Conservation (phyloP, 2,888 invertebrate species). For the Amiota communis region DNA sequence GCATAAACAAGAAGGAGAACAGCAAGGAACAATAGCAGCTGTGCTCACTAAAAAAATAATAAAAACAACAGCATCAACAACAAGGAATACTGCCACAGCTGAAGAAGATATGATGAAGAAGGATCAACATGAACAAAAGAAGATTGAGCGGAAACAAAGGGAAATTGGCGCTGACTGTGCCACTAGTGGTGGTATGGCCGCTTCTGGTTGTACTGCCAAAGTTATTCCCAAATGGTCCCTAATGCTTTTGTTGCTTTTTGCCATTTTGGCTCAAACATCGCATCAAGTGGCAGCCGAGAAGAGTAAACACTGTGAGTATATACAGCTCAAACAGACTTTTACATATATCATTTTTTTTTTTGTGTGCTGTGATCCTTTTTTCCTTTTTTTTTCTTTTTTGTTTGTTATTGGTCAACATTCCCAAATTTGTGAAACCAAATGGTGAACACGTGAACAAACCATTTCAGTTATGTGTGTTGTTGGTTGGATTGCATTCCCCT, state of each 20-base stretch:
- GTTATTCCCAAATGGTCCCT: slow-evolving; percentile 69
- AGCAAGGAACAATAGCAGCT: slow-evolving; percentile 38
- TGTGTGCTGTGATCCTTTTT: background rate
- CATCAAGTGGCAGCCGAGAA: slow-evolving; percentile 72
- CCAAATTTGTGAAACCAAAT: background rate
- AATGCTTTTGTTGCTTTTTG: slow-evolving; percentile 68
- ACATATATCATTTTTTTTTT: slow-evolving; percentile 1
- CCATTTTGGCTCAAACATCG: slow-evolving; percentile 63
- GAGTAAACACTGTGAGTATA: slow-evolving; percentile 73
- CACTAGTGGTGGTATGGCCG: slow-evolving; percentile 23
- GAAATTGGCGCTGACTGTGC: slow-evolving; percentile 29
- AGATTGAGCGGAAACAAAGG: background rate
- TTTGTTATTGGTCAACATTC: slow-evolving; percentile 1
- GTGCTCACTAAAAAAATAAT: background rate
- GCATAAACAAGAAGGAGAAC: slow-evolving; percentile 35
- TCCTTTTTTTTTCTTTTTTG: background rate
- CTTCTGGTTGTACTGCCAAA: slow-evolving; percentile 41
- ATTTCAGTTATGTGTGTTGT: background rate
- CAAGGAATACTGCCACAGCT: background rate
- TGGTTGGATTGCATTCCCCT: background rate
- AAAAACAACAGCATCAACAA: background rate
- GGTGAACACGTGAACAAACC: background rate
- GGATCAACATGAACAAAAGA: background rate
- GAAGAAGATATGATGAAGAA: background rate
- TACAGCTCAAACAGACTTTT: background rate